A percentile compares a stretch with the other conserved stretches of the same genome.
These are phyloP conservation scores for Malurus melanocephalus DNA, from an alignment of 2,113 vertebrate species.

Conservation along the genomic window DNA sequence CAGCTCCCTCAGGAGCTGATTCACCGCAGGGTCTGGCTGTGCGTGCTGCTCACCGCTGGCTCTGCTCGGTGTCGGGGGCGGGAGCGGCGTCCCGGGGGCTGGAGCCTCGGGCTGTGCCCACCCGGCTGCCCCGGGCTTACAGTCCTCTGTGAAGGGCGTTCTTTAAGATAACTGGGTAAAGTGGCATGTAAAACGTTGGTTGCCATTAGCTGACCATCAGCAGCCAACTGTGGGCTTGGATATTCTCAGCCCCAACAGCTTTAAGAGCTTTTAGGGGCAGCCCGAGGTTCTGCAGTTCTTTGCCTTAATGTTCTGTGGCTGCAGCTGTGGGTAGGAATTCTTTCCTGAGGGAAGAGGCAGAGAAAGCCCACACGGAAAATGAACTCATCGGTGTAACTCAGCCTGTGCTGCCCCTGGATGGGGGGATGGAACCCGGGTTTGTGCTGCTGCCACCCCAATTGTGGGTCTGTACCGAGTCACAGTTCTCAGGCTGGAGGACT, in stretches of 20 bases:
- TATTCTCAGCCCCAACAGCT: background rate
- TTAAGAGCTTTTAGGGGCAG: background rate
- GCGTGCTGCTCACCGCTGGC: fast-evolving
- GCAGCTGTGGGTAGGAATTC: background rate
- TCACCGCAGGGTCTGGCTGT: fast-evolving
- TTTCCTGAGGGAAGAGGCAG: background rate
- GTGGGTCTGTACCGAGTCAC: background rate
- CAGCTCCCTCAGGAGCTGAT: too few species aligned
- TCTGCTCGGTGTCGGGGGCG: background rate
- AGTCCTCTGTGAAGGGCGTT: fast-evolving
- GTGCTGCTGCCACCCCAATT: background rate
- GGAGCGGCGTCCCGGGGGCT: background rate
- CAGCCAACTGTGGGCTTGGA: fast-evolving
- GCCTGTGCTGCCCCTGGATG: fast-evolving
- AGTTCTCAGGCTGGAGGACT: background rate
- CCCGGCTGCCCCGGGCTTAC: fast-evolving
- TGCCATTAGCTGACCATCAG: fast-evolving
- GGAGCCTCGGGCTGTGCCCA: too few species aligned
- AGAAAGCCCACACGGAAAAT: fast-evolving
- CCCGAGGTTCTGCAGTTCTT: background rate
- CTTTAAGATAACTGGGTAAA: fast-evolving
- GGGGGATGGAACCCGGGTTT: fast-evolving
- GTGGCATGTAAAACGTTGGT: fast-evolving
- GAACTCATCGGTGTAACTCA: fast-evolving
- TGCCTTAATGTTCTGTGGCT: background rate